Percentiles rank a stretch among this genome's conserved stretches.
Conservation (phyloP, 2,113 vertebrate species). For the Manacus vitellinus region DNA sequence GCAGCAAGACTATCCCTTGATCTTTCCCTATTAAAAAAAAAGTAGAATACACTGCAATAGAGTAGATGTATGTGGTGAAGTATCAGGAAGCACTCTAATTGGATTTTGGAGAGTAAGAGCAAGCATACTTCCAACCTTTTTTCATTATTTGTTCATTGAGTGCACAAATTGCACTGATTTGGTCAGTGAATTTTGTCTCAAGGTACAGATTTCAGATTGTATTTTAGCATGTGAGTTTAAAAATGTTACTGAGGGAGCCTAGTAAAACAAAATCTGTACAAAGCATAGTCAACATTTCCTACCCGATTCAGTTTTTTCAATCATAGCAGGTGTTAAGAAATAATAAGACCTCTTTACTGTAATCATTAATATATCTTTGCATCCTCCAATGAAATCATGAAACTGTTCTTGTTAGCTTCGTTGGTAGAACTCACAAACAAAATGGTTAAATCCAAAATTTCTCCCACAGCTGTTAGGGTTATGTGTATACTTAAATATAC, state of each 20-base stretch:
- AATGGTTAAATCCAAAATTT: neutral
- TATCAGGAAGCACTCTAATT: neutral
- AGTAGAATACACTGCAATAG: neutral
- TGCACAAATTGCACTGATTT: neutral
- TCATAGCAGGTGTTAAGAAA: neutral
- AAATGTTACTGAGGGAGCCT: neutral
- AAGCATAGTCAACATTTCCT: neutral
- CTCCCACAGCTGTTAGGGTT: neutral
- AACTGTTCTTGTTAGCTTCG: neutral
- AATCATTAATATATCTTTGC: neutral
- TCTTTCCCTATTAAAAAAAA: neutral
- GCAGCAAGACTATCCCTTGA: neutral
- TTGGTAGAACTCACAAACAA: neutral
- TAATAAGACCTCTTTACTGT: fast-evolving
- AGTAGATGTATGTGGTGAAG: neutral
- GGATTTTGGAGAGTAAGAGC: neutral
- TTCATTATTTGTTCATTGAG: too few species aligned
- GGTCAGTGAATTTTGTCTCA: neutral
- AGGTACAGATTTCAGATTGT: neutral
- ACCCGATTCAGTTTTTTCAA: neutral
- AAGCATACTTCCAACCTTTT: neutral
- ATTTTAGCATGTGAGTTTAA: neutral
- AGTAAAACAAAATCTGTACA: neutral
- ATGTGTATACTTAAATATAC: neutral
- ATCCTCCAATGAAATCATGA: neutral